These are phyloP conservation scores for Hyppa rectilinea DNA, from an alignment of 2,888 invertebrate species.

Conservation along the genomic window DNA sequence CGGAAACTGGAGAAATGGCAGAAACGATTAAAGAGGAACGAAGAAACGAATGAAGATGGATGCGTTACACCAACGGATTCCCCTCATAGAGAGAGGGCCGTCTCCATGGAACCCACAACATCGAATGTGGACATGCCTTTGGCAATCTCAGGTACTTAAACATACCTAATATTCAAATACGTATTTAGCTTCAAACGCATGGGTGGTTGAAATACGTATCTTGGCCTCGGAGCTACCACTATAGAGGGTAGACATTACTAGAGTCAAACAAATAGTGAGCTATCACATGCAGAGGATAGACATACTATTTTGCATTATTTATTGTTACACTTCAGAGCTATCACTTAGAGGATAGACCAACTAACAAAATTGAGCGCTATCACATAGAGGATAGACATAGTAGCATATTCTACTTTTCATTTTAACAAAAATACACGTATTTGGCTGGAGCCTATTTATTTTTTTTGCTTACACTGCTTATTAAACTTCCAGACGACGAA, in stretches of 20 bases:
- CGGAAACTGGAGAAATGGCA: not conserved
- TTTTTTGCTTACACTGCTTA: not conserved
- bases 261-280: constrained; percentile 5
- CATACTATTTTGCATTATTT: not conserved
- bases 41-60: not conserved
- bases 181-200: constrained; percentile 5
- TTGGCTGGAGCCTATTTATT: too few species aligned
- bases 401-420: not conserved
- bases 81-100: not conserved
- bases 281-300: constrained; percentile 6
- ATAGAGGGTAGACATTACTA: not conserved
- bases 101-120: not conserved
- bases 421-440: too few species aligned
- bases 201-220: not conserved
- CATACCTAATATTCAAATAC: not conserved
- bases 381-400: not conserved
- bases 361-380: not conserved
- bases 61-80: not conserved
- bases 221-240: not conserved
- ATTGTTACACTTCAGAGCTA: not conserved
- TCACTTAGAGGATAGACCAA: constrained; percentile 1
- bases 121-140: not conserved
- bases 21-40: not conserved
- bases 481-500: constrained; percentile 1
- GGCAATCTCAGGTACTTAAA: not conserved